Conservation (phyloP, 2,113 vertebrate genomes). For the Gallinago jamesoni region DNA sequence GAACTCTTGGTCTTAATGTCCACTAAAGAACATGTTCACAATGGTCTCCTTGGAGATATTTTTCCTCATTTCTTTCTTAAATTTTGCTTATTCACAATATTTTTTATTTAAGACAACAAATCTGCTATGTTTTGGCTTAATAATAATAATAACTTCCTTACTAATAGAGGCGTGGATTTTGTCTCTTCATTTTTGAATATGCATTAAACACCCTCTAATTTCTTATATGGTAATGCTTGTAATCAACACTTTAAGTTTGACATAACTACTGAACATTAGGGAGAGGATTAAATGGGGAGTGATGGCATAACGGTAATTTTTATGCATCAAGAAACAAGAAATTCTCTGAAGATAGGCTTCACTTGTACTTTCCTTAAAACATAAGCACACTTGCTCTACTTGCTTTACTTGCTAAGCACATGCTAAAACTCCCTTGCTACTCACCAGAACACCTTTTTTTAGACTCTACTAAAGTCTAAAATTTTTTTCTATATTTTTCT, state of each 20-base stretch:
- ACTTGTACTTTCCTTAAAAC: neutral
- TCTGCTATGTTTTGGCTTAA: neutral
- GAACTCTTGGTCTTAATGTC: neutral
- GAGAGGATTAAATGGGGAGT: neutral
- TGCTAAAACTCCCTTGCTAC: neutral
- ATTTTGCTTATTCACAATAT: neutral
- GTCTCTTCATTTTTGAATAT: neutral
- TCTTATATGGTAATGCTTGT: neutral
- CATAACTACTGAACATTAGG: neutral
- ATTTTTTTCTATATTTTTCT: neutral
- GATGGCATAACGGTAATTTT: neutral
- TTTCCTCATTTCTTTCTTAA: neutral
- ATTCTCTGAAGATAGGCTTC: neutral
- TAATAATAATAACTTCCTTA: neutral
- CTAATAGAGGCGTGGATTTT: neutral
- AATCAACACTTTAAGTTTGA: neutral
- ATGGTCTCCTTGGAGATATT: neutral
- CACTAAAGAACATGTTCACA: neutral
- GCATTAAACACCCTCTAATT: neutral
- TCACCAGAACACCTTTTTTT: neutral
- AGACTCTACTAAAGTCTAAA: neutral
- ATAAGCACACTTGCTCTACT: neutral
- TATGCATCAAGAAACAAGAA: neutral
- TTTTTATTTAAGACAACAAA: neutral
- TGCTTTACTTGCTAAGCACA: neutral